These are phyloP conservation scores for Argynnis bischoffii DNA, from an alignment of 2,888 invertebrate genomes.

Conservation along the genomic window DNA sequence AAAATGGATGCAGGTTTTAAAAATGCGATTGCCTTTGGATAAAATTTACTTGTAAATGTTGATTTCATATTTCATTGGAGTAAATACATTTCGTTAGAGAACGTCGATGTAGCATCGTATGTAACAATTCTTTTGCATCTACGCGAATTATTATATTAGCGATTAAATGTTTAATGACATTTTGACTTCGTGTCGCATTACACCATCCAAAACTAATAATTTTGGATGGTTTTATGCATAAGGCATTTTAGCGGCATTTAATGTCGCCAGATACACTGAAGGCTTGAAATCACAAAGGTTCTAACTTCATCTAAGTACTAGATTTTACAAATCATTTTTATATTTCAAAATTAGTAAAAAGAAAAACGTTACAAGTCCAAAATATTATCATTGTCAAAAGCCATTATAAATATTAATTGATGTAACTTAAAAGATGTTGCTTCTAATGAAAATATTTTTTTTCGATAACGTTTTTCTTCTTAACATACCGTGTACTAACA, in stretches of 20 bases:
- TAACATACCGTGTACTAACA: too few relatives aligned
- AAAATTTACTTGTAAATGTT: too few relatives aligned
- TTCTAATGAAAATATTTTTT: too few relatives aligned
- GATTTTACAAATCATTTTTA: background rate
- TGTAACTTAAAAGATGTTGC: too few relatives aligned
- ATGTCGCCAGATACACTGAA: constrained; percentile 25
- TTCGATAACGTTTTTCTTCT: too few relatives aligned
- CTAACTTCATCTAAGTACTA: constrained; percentile 5
- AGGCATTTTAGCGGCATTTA: constrained; percentile 27
- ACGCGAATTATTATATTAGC: constrained; percentile 4
- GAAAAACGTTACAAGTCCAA: background rate
- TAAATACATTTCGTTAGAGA: too few relatives aligned
- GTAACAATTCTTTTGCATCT: background rate
- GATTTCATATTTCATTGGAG: too few relatives aligned
- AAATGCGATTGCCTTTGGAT: too few relatives aligned
- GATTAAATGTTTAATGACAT: too few relatives aligned
- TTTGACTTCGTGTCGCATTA: background rate
- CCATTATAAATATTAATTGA: too few relatives aligned
- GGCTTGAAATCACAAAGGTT: constrained; percentile 28
- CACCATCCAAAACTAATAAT: constrained; percentile 12
- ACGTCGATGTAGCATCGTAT: too few relatives aligned
- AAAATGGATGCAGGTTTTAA: too few relatives aligned
- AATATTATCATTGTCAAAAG: background rate
- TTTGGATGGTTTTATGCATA: constrained; percentile 15
- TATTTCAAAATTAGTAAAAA: background rate